A percentile compares a stretch with the other conserved stretches of the same genome.
Evolutionary conservation across 2,888 invertebrate species (phyloP).

Genomic region (Tenthredo distinguenda): DNA sequence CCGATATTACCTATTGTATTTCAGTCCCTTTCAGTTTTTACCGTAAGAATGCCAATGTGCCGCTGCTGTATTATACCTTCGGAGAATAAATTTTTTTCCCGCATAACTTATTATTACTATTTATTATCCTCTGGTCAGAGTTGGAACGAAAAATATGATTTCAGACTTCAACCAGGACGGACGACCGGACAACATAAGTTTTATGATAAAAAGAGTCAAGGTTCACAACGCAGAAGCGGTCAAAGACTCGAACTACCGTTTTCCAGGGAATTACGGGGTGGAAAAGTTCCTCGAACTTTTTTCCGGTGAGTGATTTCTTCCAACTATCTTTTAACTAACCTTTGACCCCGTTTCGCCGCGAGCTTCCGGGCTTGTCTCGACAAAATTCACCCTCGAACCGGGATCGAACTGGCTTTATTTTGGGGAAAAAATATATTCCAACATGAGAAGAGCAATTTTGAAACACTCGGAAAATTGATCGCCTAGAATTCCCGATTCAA

Average conservation of each 20-base stretch:
- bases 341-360: background rate
- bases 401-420: background rate
- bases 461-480: background rate
- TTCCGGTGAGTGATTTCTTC: slow-evolving; percentile 84
- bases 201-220: slow-evolving; percentile 97
- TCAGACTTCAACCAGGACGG: slow-evolving; percentile 96
- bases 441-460: too few species aligned
- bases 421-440: background rate
- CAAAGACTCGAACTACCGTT: slow-evolving; percentile 92
- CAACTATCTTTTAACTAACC: slow-evolving; percentile 28
- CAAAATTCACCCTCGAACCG: background rate
- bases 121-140: background rate
- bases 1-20: slow-evolving; percentile 20
- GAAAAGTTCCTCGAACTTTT: slow-evolving; percentile 99
- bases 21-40: background rate
- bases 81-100: background rate
- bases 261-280: slow-evolving; percentile 97
- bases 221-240: slow-evolving; percentile 93
- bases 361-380: background rate
- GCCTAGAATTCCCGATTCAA: background rate
- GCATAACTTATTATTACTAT: background rate
- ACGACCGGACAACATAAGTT: slow-evolving; percentile 94
- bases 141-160: slow-evolving; percentile 63
- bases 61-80: background rate
- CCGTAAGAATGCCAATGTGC: too few species aligned